These are phyloP conservation scores for Pheosia tremula DNA, from an alignment of 2,888 invertebrate species.

Conservation along the genomic window DNA sequence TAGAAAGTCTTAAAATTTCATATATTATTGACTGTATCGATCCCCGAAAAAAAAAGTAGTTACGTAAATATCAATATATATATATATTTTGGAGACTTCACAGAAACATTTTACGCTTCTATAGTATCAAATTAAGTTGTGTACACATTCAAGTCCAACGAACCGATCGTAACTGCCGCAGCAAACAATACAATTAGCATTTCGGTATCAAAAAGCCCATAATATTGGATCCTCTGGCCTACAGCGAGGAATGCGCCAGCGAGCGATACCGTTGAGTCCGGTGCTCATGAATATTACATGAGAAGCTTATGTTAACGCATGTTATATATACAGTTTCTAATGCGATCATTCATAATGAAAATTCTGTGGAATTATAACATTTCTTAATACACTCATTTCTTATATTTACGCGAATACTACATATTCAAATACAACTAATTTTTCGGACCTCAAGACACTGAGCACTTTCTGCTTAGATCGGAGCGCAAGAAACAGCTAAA, in stretches of 20 bases:
- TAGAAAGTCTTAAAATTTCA: too few species aligned
- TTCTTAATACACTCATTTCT: too few species aligned
- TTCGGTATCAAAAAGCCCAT: background rate
- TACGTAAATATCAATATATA: too few species aligned
- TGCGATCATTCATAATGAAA: background rate
- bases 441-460: too few species aligned
- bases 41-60: too few species aligned
- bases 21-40: too few species aligned
- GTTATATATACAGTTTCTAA: background rate
- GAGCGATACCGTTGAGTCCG: conserved; percentile 46
- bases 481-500: too few species aligned
- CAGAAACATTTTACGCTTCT: too few species aligned
- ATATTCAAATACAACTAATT: too few species aligned
- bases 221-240: background rate
- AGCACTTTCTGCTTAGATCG: too few species aligned
- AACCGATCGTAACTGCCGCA: background rate
- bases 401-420: too few species aligned
- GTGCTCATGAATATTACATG: conserved; percentile 54
- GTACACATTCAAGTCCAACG: background rate
- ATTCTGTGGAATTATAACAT: background rate
- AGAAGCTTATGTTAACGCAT: conserved; percentile 12
- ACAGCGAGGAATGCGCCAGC: conserved; percentile 10
- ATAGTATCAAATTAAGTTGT: background rate
- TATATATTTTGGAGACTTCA: too few species aligned
- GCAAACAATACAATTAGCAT: conserved; percentile 3